These are phyloP conservation scores for Habropoda laboriosa DNA, from an alignment of 1,140 invertebrate genomes.

Conservation along the genomic window DNA sequence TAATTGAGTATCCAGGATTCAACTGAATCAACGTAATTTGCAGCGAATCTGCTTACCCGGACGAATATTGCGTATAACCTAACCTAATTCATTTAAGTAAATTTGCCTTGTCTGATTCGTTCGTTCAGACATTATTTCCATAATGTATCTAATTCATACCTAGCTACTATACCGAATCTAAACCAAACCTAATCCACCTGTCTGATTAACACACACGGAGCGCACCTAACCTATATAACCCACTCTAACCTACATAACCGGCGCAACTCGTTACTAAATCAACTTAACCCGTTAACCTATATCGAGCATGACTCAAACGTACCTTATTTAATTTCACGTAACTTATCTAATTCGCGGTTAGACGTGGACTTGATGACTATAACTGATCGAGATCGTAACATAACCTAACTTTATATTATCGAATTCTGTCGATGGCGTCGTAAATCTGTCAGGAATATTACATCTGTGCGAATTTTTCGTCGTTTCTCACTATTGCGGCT, in stretches of 20 bases:
- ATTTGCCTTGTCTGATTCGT: not conserved
- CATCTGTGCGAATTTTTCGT: constrained; percentile 32
- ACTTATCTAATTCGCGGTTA: constrained; percentile 6
- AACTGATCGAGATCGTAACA: not conserved
- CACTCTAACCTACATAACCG: not conserved
- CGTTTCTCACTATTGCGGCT: not conserved
- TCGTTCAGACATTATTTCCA: not conserved
- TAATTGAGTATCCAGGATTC: not conserved
- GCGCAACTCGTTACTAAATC: constrained; percentile 5
- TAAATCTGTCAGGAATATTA: constrained; percentile 42
- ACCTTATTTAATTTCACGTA: constrained; percentile 15
- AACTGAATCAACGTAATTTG: not conserved
- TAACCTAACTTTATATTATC: not conserved
- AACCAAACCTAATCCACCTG: constrained; percentile 4
- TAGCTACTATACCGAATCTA: constrained; percentile 1
- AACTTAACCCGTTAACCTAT: constrained; percentile 30
- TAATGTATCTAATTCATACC: not conserved
- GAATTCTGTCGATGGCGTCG: not conserved
- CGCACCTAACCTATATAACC: not conserved
- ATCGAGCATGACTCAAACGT: constrained; percentile 2
- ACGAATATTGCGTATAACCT: not conserved
- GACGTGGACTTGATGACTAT: not conserved
- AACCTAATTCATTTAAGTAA: not conserved
- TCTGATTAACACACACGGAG: not conserved
- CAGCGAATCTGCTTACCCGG: not conserved